A percentile compares a stretch with the other conserved stretches of the same genome.
phyloP scores from a whole-genome alignment of 92 coral and sea anemone genomes.

The Palythoa grandis region DNA sequence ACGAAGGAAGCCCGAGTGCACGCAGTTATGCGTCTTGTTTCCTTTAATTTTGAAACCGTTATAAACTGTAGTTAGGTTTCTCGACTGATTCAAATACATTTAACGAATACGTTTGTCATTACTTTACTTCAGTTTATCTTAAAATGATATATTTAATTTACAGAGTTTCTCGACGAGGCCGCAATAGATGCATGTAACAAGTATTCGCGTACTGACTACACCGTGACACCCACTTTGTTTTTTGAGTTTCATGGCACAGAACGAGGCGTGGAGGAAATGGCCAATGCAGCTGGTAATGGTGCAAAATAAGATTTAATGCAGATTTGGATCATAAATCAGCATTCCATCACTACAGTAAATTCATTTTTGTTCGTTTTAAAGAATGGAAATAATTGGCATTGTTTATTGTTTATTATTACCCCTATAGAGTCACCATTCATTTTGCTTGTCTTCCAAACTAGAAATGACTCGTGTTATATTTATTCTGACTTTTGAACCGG shows the following conservation, averaged over 20 bases:
- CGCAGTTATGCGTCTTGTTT: no score
- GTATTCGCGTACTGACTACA: conserved; percentile 82
- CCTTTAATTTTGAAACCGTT: no score
- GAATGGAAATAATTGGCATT: neutral
- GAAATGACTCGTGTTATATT: neutral
- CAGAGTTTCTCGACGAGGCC: conserved; percentile 91
- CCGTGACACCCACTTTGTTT: conserved; percentile 83
- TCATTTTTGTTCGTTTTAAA: neutral
- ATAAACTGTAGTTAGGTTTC: no score
- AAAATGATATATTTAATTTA: neutral
- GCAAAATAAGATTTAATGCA: neutral
- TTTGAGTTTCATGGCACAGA: conserved; percentile 92
- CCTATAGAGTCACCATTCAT: neutral
- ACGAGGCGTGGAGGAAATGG: conserved; percentile 83
- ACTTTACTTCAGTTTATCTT: neutral
- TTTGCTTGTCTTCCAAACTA: neutral
- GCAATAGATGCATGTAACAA: conserved; percentile 96
- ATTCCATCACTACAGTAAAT: neutral
- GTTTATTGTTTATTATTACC: no score
- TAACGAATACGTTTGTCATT: no score
- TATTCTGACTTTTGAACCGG: neutral
- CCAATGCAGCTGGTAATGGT: conserved; percentile 75
- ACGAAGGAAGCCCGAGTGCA: no score
- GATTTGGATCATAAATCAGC: no score
- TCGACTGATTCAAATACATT: no score